Base-by-base conservation (phyloP, 2,888 invertebrate species). In the Microchrysa polita region DNA sequence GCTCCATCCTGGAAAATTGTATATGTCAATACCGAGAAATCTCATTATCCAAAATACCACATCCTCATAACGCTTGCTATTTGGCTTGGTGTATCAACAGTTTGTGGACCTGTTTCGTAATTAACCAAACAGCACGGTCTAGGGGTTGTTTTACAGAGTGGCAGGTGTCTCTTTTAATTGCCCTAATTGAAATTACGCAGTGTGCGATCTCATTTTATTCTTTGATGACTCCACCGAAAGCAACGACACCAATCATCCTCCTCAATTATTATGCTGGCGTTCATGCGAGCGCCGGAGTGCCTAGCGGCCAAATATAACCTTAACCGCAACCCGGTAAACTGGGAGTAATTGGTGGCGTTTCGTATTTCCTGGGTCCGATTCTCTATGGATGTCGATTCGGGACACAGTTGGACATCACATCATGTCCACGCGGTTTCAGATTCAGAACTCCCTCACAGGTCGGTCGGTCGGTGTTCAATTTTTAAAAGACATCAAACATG, bases 101-200 rank as follows among this genome's bases (percentile, higher is more conserved):
- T 34, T 5, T 48, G 10, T n/a, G 2, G 48, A 48, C 48, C 48
- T 48, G 14, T 12, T 48, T n/a, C 10, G 12, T n/a, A 48, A 48
- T 48, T 48, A 48, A 48, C 48, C 48, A 48, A 48, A 7, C 4
- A 12, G 48, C 48, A 48, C 48, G 4, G 27, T 34, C 27, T 48
- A 48, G 48, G 4, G 48, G 48, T 48, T n/a, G 16, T 48, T 4
- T 48, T n/a, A 48, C 48, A 12, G 48, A 48, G 16, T 48, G 48
- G 48, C 23, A 23, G 23, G 23, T 59, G 59, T 59, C 14, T 2
- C 23, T 23, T 59, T 23, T 55, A 59, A 59, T 59, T 59, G 59
- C n/a, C 14, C 4, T 59, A 59, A 59, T 23, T 59, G 59, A 59
- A 59, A 59, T 23, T 20, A 59, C 23, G 14, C 5, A 48, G 16